Evolutionary conservation across 1,140 invertebrate genomes (phyloP).

Genomic region (Cydia amplana): DNA sequence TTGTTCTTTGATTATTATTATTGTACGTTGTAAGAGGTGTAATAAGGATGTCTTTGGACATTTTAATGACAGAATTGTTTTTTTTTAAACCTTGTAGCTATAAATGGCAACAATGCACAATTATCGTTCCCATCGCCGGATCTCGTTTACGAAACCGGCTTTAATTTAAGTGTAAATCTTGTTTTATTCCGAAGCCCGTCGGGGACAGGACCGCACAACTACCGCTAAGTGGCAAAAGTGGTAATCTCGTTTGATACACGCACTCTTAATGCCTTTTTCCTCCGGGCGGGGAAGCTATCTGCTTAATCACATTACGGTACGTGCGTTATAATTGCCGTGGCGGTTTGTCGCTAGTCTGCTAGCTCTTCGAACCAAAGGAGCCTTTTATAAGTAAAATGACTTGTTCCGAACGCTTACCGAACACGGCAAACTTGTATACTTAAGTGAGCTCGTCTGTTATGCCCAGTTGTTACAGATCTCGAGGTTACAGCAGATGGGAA

Average conservation of each 20-base stretch:
- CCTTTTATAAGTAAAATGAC: not conserved
- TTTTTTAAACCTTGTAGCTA: constrained; percentile 23
- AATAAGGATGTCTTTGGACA: not conserved
- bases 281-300: not conserved
- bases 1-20: not conserved
- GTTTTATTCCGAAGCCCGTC: constrained; percentile 27
- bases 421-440: not conserved
- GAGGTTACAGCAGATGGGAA: not conserved
- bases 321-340: constrained; percentile 26
- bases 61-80: not conserved
- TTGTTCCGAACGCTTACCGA: not conserved
- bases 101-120: constrained; percentile 15
- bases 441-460: not conserved
- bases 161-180: constrained; percentile 22
- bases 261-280: not conserved
- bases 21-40: not conserved
- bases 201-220: not conserved
- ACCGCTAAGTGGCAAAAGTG: constrained; percentile 4
- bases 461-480: not conserved
- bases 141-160: constrained; percentile 21
- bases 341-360: constrained; percentile 15
- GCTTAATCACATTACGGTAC: constrained; percentile 30
- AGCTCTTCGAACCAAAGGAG: not conserved
- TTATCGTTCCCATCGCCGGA: constrained; percentile 22
- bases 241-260: constrained; percentile 6